Evolutionary conservation across 2,797 vertebrate species (phyloP), one percentile per base, ranked within the genome.

Genomic region (Halcyon smyrnensis): DNA sequence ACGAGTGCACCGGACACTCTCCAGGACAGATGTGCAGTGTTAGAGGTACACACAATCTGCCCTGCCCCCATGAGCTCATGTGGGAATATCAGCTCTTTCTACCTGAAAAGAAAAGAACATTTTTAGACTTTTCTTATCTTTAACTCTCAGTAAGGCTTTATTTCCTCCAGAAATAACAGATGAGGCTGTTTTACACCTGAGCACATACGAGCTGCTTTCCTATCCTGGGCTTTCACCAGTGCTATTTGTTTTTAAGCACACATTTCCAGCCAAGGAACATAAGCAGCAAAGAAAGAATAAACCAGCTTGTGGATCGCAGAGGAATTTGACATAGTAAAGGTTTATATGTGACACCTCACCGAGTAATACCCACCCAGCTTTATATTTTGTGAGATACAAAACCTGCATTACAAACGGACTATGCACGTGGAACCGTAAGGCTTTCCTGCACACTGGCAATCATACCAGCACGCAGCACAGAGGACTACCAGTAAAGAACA

Each of bases 391-490:
- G 48, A 83, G 32, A 50, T 3, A 18, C 19, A 71, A 34, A 77
- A 24, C 56, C 30, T 10, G 1, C 2, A 37, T 12, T 28, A n/a
- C 37, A 75, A 76, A 87, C 32, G 7, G 84, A 57, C 32, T 74
- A 37, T 34, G 39, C 36, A 67, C 5, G 3, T 17, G 28, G 56
- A 77, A 36, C 56, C 15, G 0, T 2, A 39, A 21, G 12, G 62
- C 39, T 62, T 54, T 69, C 45, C 69, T 12, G 82, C 2, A 1
- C 0, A 0, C 63, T 1, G 10, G 23, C 45, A 69, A 45, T 4
- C 1, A 2, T 19, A 62, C 1, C 2, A 48, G 39, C 0, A 3
- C 0, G 34, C 36, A 82, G 50, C 25, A 23, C 0, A 57, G 57
- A 36, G 3, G 15, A 60, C n/a, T 8, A 20, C 2, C 43, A 43